Conservation (phyloP, 2,888 invertebrate genomes). For the Fissipunctia ypsillon region DNA sequence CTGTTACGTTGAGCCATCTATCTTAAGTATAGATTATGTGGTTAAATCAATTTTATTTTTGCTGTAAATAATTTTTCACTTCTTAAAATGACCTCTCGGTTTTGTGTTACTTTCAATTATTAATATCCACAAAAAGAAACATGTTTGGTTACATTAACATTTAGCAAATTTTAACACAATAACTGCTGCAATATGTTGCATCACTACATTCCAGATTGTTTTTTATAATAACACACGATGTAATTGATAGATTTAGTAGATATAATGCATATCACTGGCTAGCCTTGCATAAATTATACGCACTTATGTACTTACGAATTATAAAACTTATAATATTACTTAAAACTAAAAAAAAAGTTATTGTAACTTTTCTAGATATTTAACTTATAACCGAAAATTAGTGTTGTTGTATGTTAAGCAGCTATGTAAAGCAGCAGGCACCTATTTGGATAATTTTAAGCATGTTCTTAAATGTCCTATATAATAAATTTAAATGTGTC, state of each 20-base stretch:
- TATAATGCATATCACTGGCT: conserved; percentile 81
- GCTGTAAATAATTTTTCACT: conserved; percentile 45
- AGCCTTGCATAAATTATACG: conserved; percentile 75
- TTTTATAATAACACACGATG: conserved; percentile 59
- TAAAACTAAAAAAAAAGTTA: conserved; percentile 62
- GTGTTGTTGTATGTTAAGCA: conserved; percentile 59
- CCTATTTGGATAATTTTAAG: conserved; percentile 49
- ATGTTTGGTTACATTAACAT: conserved; percentile 29
- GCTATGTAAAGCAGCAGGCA: conserved; percentile 64
- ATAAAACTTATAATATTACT: conserved; percentile 72
- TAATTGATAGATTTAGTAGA: conserved; percentile 65
- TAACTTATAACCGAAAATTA: conserved; percentile 47
- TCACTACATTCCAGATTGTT: conserved; percentile 72
- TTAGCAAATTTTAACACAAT: conserved; percentile 45
- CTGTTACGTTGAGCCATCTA: conserved; percentile 66
- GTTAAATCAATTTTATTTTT: conserved; percentile 44
- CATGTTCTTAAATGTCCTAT: conserved; percentile 51
- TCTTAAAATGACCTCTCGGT: conserved; percentile 25
- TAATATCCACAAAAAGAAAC: conserved; percentile 14
- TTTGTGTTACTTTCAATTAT: conserved; percentile 27
- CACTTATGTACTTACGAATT: conserved; percentile 77
- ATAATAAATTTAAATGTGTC: conserved; percentile 26
- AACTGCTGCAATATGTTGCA: conserved; percentile 57
- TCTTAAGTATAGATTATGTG: conserved; percentile 60
- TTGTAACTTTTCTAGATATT: conserved; percentile 54